A percentile compares a stretch with the other conserved stretches of the same genome.
Evolutionary conservation across 1,140 invertebrate genomes (phyloP).

Genomic region (Dendrolimus kikuchii): DNA sequence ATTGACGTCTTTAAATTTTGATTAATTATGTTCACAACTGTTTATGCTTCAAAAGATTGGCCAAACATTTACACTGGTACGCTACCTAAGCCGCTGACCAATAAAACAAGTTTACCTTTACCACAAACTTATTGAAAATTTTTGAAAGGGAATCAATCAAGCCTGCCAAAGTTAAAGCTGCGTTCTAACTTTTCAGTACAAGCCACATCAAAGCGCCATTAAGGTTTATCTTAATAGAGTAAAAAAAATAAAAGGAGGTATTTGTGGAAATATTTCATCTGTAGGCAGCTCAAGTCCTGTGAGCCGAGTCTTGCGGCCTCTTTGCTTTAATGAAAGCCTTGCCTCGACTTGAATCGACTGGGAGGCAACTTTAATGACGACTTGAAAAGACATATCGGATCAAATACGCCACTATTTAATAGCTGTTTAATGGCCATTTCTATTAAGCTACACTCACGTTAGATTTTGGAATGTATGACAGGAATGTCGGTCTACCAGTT

Average conservation of each 20-base stretch:
- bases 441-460: not conserved
- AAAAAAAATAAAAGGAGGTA: conserved; percentile 62
- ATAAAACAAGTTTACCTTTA: not conserved
- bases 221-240: conserved; percentile 62
- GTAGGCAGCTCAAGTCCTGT: conserved; percentile 29
- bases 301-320: conserved; percentile 42
- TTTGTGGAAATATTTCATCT: conserved; percentile 62
- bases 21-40: too few relatives aligned
- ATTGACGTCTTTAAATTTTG: too few relatives aligned
- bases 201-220: conserved; percentile 67
- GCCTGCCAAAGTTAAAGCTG: conserved; percentile 51
- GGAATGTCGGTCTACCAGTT: conserved; percentile 1
- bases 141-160: conserved; percentile 55
- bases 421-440: not conserved
- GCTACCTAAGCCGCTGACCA: too few relatives aligned
- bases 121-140: conserved; percentile 24
- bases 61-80: too few relatives aligned
- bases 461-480: not conserved
- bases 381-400: conserved; percentile 30
- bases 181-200: conserved; percentile 25
- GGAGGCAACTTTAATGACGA: conserved; percentile 48
- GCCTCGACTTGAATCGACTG: conserved; percentile 25
- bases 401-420: conserved; percentile 2
- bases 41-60: too few relatives aligned
- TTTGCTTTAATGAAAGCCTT: conserved; percentile 61